phyloP scores from a whole-genome alignment of 2,113 vertebrate genomes.

The Chitala chitala region DNA sequence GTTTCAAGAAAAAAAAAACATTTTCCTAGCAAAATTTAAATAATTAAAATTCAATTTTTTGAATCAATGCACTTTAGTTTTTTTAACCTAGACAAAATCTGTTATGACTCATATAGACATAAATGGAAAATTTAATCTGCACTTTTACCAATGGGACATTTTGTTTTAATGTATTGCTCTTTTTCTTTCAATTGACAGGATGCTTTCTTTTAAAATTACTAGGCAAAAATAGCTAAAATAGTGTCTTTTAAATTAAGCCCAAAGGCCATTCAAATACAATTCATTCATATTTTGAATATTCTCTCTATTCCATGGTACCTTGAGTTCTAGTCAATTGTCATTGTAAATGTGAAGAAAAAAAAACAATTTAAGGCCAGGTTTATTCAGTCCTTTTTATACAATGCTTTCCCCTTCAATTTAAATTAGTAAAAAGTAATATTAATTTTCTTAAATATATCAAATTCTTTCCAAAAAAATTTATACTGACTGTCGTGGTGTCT shows the following conservation, averaged over 20 bases:
- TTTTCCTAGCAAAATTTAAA: background rate
- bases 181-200: background rate
- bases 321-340: background rate
- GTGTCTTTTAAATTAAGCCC: background rate
- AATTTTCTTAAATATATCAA: too few species aligned
- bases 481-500: too few species aligned
- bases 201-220: background rate
- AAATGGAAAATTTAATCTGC: background rate
- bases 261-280: background rate
- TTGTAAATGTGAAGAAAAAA: background rate
- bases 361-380: background rate
- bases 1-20: background rate
- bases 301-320: background rate
- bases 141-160: background rate
- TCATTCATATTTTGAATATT: background rate
- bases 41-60: background rate
- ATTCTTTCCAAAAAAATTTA: too few species aligned
- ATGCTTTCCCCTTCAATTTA: background rate
- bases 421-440: too few species aligned
- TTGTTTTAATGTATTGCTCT: background rate
- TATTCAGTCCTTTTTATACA: background rate
- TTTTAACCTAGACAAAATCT: background rate
- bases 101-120: background rate
- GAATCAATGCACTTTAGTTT: background rate
- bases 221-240: background rate